Evolutionary conservation across 2,888 invertebrate species (phyloP), one percentile per base, ranked within the genome.

Genomic region (Drosophila kanekoi): DNA sequence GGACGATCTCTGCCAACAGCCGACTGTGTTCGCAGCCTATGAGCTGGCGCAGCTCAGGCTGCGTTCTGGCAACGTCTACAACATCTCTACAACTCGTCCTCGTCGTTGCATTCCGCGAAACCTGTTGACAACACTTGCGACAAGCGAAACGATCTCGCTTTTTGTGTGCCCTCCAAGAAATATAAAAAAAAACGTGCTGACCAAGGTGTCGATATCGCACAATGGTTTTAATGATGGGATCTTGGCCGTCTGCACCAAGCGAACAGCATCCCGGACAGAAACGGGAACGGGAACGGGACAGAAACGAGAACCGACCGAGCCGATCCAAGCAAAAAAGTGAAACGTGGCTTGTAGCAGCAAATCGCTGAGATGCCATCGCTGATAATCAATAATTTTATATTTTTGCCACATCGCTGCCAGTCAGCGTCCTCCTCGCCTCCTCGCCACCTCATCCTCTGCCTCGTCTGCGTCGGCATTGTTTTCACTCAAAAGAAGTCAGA

Each of bases 371-470:
- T 88, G 80, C 80, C 89, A 82, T 75, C 76, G 80, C 72, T 82
- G 79, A 87, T 87, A 85, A 87, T 87, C 88, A 89, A 88, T 88
- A 89, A 83, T 87, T 89, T 88, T 85, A 86, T 87, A 87, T 85
- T 87, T 89, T 64, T 79, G 67, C 84, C 85, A 75, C 88, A 88
- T 74, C 69, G 53, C 61, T 37, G 35, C 38, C 53, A 32, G 35
- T 45, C 20, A 44, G 33, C 49, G 18, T 16, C 16, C 20, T 6
- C 14, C 6, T 6, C 33, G 20, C 18, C 2, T 44, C 54, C 37
- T 10, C 44, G 78, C 60, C 74, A 68, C 45, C 14, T 5, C 6
- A 1, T 6, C 23, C 28, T 8, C 37, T 9, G 9, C 18, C 13
- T 11, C 28, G 33, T 52, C 56, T 35, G n/a, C 53, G 75, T 73